A percentile compares a stretch with the other conserved stretches of the same genome.
Conservation (phyloP, 2,113 vertebrate species). For the Mesitornis unicolor region DNA sequence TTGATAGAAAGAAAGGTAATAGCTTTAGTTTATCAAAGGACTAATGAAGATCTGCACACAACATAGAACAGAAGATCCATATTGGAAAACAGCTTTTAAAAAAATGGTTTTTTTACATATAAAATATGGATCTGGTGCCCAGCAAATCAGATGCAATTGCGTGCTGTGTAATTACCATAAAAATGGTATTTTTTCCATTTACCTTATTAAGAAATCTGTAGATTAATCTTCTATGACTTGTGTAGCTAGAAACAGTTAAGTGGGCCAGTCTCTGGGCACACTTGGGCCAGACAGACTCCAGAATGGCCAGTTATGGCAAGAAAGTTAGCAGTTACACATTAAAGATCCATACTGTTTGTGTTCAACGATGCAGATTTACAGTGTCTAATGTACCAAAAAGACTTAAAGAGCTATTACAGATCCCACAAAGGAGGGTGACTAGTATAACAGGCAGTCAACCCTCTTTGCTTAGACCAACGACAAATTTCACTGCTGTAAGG, state of each 20-base stretch:
- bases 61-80: neutral
- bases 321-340: neutral
- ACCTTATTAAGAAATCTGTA: neutral
- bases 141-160: neutral
- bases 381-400: neutral
- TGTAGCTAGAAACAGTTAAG: neutral
- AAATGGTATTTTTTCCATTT: neutral
- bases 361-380: neutral
- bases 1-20: neutral
- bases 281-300: neutral
- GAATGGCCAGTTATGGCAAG: neutral
- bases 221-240: neutral
- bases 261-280: neutral
- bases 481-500: neutral
- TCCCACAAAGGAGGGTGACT: neutral
- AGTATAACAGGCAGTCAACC: neutral
- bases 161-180: neutral
- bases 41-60: neutral
- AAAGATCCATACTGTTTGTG: neutral
- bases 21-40: neutral
- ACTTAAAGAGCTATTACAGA: neutral
- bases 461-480: neutral
- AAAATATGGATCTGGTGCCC: neutral
- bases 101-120: too few relatives aligned
- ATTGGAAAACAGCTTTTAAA: neutral